Base-by-base conservation (phyloP, 2,113 vertebrate species). In the Vanacampus margaritifer region DNA sequence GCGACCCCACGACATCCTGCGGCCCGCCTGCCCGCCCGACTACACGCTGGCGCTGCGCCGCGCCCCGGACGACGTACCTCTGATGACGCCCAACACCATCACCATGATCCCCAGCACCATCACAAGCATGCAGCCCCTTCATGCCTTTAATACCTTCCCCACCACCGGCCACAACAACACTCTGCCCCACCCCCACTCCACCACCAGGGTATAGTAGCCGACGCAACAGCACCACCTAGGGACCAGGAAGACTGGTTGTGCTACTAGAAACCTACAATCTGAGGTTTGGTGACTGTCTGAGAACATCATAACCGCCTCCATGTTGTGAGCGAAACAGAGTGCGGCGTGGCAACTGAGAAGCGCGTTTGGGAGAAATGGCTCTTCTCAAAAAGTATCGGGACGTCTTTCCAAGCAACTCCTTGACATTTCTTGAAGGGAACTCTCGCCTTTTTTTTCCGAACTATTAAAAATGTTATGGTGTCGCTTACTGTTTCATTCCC, bases 101-200 rank as follows among this genome's bases (percentile, higher is more conserved):
- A 95, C 95, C 89, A 95, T 96, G 94, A 94, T 95, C 81, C 94
- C 95, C 75, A 96, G 93, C 76, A 92, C 91, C 84, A 93, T 94
- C 59, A 90, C 91, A 56, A 91, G 94, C 88, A 93, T 96, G 90
- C 94, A 94, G 43, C 93, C 94, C 16, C 91, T 95, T 53, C 94
- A 96, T 58, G 93, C 94, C 39, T 96, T 96, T 79, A 95, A 94
- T 86, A 92, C 94, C 24, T 96, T 93, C 73, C 94, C 91, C 2
- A 76, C 88, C 77, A 87, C 94, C 10, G 35, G 93, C 83, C 82
- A 92, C 86, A 96, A 96, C 91, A 96, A 95, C 92, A 95, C 94
- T 70, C 86, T 96, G 74, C 95, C 95, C 67, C 95, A 96, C 76
- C 94, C 94, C 60, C 95, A 96, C 88, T 96, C 95, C 79, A 96